A percentile compares a stretch with the other conserved stretches of the same genome.
phyloP scores from a whole-genome alignment of 2,888 invertebrate species.

The Meiosimyza decipiens region DNA sequence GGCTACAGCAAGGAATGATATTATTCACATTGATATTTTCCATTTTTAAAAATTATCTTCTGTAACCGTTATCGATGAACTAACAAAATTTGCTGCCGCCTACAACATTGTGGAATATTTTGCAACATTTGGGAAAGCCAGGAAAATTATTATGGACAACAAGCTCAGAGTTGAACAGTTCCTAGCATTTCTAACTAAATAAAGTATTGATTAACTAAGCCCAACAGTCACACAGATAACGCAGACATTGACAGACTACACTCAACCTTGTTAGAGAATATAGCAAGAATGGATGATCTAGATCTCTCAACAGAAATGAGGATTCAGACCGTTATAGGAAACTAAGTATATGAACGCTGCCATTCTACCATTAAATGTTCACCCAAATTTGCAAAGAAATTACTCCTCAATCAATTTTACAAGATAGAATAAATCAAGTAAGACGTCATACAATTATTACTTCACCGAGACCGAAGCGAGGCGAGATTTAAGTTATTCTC shows the following conservation, averaged over 20 bases:
- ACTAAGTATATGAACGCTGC: conserved; percentile 38
- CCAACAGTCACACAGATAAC: conserved; percentile 31
- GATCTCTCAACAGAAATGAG: conserved; percentile 32
- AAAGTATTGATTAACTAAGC: conserved; percentile 34
- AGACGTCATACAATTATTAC: background rate
- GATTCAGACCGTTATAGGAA: conserved; percentile 34
- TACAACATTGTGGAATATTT: conserved; percentile 34
- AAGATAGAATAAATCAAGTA: conserved; percentile 16
- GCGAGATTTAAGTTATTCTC: no score
- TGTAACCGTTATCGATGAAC: conserved; percentile 37
- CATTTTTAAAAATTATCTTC: conserved; percentile 31
- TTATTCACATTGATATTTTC: conserved; percentile 32
- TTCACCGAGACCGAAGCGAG: no score
- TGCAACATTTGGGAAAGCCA: conserved; percentile 38
- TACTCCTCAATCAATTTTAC: conserved; percentile 6
- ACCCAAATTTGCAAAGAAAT: conserved; percentile 23
- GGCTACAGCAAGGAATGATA: conserved; percentile 17
- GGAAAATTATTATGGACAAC: conserved; percentile 34
- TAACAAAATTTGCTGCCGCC: conserved; percentile 28
- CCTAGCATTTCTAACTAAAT: conserved; percentile 25
- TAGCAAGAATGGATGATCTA: conserved; percentile 27
- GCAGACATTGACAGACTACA: conserved; percentile 34
- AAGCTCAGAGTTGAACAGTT: conserved; percentile 33
- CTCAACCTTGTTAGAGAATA: conserved; percentile 36
- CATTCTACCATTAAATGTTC: conserved; percentile 36